These are phyloP conservation scores for Andrena bucephala DNA, from an alignment of 2,888 invertebrate species.

Conservation along the genomic window DNA sequence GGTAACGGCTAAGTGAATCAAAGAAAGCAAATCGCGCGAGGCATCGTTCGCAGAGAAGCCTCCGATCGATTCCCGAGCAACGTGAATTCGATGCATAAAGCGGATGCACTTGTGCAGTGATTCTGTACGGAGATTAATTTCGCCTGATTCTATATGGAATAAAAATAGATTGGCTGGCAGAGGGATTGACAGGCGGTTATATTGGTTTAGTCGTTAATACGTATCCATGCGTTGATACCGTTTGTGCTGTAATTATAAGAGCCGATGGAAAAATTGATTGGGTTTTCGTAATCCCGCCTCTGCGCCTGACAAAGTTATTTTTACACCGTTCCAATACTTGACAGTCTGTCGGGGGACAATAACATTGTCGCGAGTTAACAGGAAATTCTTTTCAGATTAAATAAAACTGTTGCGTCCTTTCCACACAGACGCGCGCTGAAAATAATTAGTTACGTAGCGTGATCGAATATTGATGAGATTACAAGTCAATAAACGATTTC, in stretches of 20 bases:
- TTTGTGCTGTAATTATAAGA: not conserved
- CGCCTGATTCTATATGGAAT: not conserved
- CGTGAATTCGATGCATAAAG: not conserved
- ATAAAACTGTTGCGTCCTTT: not conserved
- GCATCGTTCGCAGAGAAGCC: no score
- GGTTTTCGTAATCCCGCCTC: not conserved
- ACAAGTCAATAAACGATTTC: no score
- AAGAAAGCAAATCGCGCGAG: conserved; percentile 13
- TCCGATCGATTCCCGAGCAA: not conserved
- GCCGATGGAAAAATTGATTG: not conserved
- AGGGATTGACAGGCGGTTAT: not conserved
- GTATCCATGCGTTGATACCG: not conserved
- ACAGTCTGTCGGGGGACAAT: not conserved
- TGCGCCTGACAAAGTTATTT: not conserved
- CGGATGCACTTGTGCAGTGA: conserved; percentile 12
- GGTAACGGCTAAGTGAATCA: not conserved
- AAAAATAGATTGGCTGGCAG: conserved; percentile 7
- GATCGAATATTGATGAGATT: no score
- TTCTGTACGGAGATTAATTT: conserved; percentile 2
- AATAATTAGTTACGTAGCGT: no score
- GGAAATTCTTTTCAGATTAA: not conserved
- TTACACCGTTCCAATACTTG: not conserved
- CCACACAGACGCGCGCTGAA: no score
- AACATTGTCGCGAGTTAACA: not conserved
- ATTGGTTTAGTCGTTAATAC: not conserved